Evolutionary conservation across 2,113 vertebrate genomes (phyloP), one percentile per base, ranked within the genome.

Genomic region (Fukomys damarensis): DNA sequence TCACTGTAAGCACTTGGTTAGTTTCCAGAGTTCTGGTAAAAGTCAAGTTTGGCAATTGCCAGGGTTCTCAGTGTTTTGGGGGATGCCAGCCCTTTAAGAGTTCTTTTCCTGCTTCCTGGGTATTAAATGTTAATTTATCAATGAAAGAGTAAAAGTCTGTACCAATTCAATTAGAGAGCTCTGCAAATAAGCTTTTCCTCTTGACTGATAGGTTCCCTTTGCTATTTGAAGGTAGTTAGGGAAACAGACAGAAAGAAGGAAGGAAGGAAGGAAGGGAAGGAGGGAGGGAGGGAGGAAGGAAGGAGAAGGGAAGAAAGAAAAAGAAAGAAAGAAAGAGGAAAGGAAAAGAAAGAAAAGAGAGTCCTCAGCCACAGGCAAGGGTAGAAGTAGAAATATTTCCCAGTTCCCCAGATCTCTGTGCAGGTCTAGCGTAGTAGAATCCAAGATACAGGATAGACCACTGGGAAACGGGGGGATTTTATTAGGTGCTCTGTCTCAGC

Each of bases 251-350:
- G n/a, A 41, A 26, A 72, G 8, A 38, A 9, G 9, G n/a, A 38
- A 70, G 41, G n/a, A 38, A 9, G 41, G 19, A 38, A 4, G 9
- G n/a, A 20, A 9, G 41, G 7, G 19, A 26, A 11, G 20, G 3
- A 72, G 38, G 4, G 4, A 24, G 10, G 4, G 0, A 72, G 38
- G 1, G 0, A 74, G 4, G 4, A 24, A 41, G 38, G 2, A 11
- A 41, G 13, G 5, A 72, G n/a, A 7, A 2, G 22, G 7, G 24
- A 19, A 43, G 4, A 2, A 12, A 38, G n/a, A 72, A 26, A 28
- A 26, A 26, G 41, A 35, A 19, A n/a, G 17, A 17, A n/a, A n/a
- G 7, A 14, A 16, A 68, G 11, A 6, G 6, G 11, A 13, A 32
- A 16, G 13, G 1, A 68, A 8, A 7, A 17, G n/a, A 3, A 7